Conservation (phyloP, 2,797 vertebrate species). For the Pelochelys cantorii region DNA sequence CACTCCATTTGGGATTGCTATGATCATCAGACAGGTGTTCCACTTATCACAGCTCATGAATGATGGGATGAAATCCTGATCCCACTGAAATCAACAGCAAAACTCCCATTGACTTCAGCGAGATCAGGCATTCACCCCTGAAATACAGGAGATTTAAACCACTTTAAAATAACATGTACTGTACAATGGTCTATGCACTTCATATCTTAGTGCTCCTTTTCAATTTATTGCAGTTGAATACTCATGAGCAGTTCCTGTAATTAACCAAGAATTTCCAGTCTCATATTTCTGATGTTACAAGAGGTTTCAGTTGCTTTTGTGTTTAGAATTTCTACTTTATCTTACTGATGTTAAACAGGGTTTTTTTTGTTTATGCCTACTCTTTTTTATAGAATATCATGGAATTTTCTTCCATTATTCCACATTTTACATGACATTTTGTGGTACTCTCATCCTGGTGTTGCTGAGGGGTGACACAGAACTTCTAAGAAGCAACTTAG, state of each 20-base stretch:
- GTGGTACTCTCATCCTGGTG: neutral
- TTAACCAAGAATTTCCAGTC: conserved; percentile 9
- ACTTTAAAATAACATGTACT: neutral
- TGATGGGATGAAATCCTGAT: neutral
- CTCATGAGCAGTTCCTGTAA: neutral
- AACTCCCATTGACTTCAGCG: neutral
- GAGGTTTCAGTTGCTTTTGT: conserved; percentile 12
- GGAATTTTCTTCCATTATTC: conserved; percentile 4
- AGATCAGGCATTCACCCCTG: no score
- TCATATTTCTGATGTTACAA: conserved; percentile 17
- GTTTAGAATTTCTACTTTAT: conserved; percentile 33
- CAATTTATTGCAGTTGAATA: neutral
- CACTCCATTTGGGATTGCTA: neutral
- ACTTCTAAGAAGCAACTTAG: neutral
- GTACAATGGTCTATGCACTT: neutral
- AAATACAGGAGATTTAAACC: neutral
- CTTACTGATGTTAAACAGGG: neutral
- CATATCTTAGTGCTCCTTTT: neutral
- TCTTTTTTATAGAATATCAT: neutral
- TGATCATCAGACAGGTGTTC: neutral
- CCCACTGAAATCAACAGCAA: neutral
- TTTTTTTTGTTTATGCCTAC: neutral
- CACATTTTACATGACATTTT: neutral
- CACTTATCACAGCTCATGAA: neutral
- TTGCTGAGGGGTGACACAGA: neutral